A percentile compares a stretch with the other conserved stretches of the same genome.
Evolutionary conservation across 2,888 invertebrate species (phyloP).

Genomic region (Muschampia plurimacula): DNA sequence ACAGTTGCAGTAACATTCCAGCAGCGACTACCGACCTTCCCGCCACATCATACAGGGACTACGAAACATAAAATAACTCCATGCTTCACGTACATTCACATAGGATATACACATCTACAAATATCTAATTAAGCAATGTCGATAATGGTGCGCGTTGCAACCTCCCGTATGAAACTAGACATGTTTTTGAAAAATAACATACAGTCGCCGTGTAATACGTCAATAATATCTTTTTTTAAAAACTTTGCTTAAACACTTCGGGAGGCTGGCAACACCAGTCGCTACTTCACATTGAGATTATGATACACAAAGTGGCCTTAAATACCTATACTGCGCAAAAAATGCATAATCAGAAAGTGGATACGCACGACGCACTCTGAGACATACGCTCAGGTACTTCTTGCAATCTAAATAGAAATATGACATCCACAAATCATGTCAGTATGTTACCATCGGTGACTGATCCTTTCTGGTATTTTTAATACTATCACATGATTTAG

Average conservation of each 20-base stretch:
- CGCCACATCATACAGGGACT: background rate
- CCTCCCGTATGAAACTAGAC: background rate
- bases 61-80: background rate
- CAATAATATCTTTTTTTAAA: background rate
- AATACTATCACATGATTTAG: no score
- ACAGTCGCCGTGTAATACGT: background rate
- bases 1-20: no score
- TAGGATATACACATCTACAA: background rate
- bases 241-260: background rate
- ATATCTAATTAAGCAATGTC: background rate
- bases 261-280: constrained; percentile 4
- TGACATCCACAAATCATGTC: no score
- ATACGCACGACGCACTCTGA: background rate
- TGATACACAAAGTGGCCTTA: constrained; percentile 9
- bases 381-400: background rate
- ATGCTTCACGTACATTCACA: background rate
- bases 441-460: no score
- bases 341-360: constrained; percentile 9
- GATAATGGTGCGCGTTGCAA: background rate
- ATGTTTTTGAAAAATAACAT: no score
- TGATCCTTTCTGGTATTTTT: no score
- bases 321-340: constrained; percentile 13
- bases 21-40: background rate
- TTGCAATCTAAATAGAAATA: no score
- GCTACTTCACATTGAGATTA: constrained; percentile 15